Conservation (phyloP, 2,113 vertebrate species). For the Ciconia boyciana region DNA sequence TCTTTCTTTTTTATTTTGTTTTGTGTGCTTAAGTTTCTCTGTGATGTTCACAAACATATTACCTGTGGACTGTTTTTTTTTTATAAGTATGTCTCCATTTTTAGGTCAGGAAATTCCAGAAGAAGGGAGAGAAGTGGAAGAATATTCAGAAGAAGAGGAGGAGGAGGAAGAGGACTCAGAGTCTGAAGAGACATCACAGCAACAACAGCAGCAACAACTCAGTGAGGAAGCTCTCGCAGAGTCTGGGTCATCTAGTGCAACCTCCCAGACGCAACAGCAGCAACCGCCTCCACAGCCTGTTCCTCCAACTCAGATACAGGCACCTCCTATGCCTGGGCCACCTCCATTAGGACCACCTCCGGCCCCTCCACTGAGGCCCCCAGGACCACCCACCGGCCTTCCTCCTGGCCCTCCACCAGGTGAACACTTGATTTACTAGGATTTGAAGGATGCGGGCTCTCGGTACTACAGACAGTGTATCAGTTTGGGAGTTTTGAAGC, state of each 20-base stretch:
- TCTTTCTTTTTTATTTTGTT: neutral
- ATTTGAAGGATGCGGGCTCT: neutral
- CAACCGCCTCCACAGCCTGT: slow-evolving; percentile 68
- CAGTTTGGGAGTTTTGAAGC: neutral
- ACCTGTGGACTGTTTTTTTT: rapidly evolving
- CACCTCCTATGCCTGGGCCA: slow-evolving; percentile 91
- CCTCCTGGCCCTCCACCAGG: slow-evolving; percentile 97
- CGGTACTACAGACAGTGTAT: neutral
- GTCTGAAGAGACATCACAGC: slow-evolving; percentile 77
- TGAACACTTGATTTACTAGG: slow-evolving; percentile 9
- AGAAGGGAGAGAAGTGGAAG: slow-evolving; percentile 90
- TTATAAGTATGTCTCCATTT: neutral
- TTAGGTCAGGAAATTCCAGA: slow-evolving; percentile 95
- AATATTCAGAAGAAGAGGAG: slow-evolving; percentile 78
- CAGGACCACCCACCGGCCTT: slow-evolving; percentile 92
- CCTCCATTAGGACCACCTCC: slow-evolving; percentile 93
- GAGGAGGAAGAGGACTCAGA: slow-evolving; percentile 90
- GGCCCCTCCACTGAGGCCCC: slow-evolving; percentile 89
- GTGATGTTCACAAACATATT: neutral
- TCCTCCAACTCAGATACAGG: slow-evolving; percentile 83
- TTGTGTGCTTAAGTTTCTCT: neutral
- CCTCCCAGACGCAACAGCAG: slow-evolving; percentile 65
- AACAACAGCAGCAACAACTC: slow-evolving; percentile 64
- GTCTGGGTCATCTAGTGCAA: slow-evolving; percentile 50
- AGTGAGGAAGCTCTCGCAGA: slow-evolving; percentile 77